Evolutionary conservation across 1,140 invertebrate species (phyloP).

Genomic region (Zaprionus ornatus): DNA sequence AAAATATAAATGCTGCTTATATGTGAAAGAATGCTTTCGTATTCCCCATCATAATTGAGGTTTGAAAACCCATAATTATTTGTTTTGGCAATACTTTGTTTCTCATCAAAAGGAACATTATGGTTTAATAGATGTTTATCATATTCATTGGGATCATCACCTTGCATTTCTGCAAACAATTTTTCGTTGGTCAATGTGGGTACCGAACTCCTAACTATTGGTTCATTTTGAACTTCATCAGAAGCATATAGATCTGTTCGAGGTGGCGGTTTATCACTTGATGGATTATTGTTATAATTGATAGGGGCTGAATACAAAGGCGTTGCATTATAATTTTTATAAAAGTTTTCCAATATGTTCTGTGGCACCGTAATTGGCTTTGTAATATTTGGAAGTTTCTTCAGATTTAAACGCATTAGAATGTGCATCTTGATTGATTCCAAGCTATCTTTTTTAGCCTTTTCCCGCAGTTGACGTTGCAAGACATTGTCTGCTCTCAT

Average conservation of each 20-base stretch:
- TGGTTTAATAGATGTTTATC: slow-evolving; percentile 28
- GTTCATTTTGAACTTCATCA: neutral
- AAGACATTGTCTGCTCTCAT: slow-evolving; percentile 55
- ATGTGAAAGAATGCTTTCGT: slow-evolving; percentile 65
- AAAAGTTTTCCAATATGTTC: slow-evolving; percentile 72
- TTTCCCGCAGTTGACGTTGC: slow-evolving; percentile 68
- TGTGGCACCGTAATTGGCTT: slow-evolving; percentile 65
- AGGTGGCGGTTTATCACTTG: neutral
- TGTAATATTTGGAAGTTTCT: slow-evolving; percentile 73
- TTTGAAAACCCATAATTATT: neutral
- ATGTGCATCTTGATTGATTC: slow-evolving; percentile 80
- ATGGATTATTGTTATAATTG: neutral
- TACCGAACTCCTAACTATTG: neutral
- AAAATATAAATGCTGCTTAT: slow-evolving; percentile 73
- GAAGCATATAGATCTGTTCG: slow-evolving; percentile 1
- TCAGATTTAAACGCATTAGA: slow-evolving; percentile 67
- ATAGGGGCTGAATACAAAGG: slow-evolving; percentile 5
- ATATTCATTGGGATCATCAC: slow-evolving; percentile 54
- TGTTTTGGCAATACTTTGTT: neutral
- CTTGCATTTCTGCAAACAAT: slow-evolving; percentile 56
- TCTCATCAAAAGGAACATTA: slow-evolving; percentile 7
- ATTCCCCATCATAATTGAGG: slow-evolving; percentile 34
- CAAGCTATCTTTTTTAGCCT: slow-evolving; percentile 71
- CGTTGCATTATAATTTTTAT: slow-evolving; percentile 61
- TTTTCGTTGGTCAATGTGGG: neutral